Evolutionary conservation across 2,888 invertebrate species (phyloP), one percentile per base, ranked within the genome.

Genomic region (Trimorus sp.): DNA sequence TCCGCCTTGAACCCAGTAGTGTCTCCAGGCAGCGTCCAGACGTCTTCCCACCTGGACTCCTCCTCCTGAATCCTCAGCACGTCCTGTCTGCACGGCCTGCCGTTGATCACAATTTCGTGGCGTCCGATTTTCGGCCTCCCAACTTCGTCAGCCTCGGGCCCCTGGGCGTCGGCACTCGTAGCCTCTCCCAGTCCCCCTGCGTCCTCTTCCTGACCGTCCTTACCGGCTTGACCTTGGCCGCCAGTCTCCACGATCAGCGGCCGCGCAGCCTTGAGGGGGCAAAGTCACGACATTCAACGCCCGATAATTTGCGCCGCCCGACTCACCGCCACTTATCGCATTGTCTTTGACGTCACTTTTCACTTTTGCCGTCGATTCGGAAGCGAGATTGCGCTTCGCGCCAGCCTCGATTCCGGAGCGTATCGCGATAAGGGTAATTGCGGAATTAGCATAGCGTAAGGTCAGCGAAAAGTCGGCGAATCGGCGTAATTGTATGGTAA

Each of bases 1-100:
- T 95, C 95, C 83, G 94, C 94, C 83, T 93, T 92, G 87, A 93
- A 91, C 37, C 91, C 93, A 82, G 91, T 92, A 76, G 90, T 92
- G 85, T 93, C 92, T 80, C 92, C 92, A 79, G 92, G 91, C 88
- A 91, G 87, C 56, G 91, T 90, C 90, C 90, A 90, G 85, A 90
- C 90, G 78, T 91, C 91, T 79, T 90, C 90, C 63, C 88, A 81
- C 42, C 85, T 83, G 65, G 88, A 89, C 85, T 90, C 91, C 84
- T 93, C 86, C 92, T 91, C 88, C 77, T 91, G 90, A 79, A 91
- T 90, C 69, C 87, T 87, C 45, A 91, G 66, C 65, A 91, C 89
- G 79, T 91, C 91, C 71, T 92, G 92, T 60, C 89, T 87, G 82
- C 92, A 92, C 0, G 92, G 92, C 12, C 93, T 93, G 68, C 94